Base-by-base conservation (phyloP, 2,888 invertebrate species). In the Cyrtodaria siliqua region DNA sequence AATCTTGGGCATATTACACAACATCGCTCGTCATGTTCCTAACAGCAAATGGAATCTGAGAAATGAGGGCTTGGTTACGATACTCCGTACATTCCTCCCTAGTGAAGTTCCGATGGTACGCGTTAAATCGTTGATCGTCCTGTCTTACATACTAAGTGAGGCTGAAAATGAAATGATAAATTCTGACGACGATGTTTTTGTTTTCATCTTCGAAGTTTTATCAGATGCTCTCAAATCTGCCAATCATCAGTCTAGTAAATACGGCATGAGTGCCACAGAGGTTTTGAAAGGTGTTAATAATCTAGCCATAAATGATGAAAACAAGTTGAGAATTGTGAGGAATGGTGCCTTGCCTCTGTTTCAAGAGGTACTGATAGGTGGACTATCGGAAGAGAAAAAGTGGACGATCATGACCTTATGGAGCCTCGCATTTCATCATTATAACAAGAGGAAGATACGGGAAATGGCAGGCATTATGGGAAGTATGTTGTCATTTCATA, bases 131-230 rank as follows among this genome's bases (percentile, higher is more conserved):
- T 80, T 89, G 23, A 85, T 92, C 29, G 85, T 91, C 16, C 79
- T 91, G 62, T 91, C 91, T 8, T 91, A 91, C 66, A 83, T 92
- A 27, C 81, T 91, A 6, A 85, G 82, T 53, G 91, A 91, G 72
- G 82, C 86, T n/a, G 89, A 91, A 74, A 90, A 86, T 69, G 86
- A 87, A 47, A 59, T 90, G 9, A 82, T 90, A 16, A 87, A 86
- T 63, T 87, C 90, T 0, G 87, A 86, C 12, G 87, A 87, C 63
- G 86, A 87, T 12, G 86, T 88, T 33, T 86, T 92, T 24, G 59
- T 62, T 4, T 92, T 90, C 69, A 88, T 92, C 33, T 77, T 91
- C 14, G 71, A 82, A 42, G 86, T 91, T n/a, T 79, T 92, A n/a
- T 63, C 75, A 24, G 85, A 87, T 57, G 90, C 90, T 0, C 67